These are phyloP conservation scores for Pogonocherus hispidulus DNA, from an alignment of 2,888 invertebrate genomes.

Conservation along the genomic window DNA sequence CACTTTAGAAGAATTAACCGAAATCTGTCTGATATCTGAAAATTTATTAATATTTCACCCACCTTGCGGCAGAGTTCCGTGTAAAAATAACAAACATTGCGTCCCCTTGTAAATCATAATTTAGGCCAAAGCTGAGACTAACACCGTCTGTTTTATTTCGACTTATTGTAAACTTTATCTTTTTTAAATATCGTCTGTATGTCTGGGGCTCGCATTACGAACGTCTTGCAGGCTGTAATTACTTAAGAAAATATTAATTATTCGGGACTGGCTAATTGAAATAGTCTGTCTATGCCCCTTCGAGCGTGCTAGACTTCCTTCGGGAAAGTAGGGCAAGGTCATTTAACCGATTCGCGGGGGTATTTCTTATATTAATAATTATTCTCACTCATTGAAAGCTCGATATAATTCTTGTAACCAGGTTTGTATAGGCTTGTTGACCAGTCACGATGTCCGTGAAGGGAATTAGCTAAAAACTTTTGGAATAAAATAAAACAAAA, in stretches of 20 bases:
- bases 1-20: not conserved
- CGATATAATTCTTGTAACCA: slow-evolving; percentile 2
- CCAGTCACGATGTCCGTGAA: too few species aligned
- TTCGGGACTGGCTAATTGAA: slow-evolving; percentile 24
- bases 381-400: slow-evolving; percentile 11
- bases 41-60: slow-evolving; percentile 16
- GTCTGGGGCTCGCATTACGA: slow-evolving; percentile 27
- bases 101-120: slow-evolving; percentile 23
- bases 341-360: not conserved
- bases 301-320: slow-evolving; percentile 24
- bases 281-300: slow-evolving; percentile 15
- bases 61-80: slow-evolving; percentile 7
- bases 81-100: slow-evolving; percentile 19
- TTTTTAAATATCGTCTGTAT: slow-evolving; percentile 28
- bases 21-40: not conserved
- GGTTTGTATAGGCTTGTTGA: too few species aligned
- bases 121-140: slow-evolving; percentile 34
- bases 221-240: slow-evolving; percentile 18
- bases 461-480: too few species aligned
- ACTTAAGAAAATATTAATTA: slow-evolving; percentile 30
- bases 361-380: not conserved
- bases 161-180: slow-evolving; percentile 35
- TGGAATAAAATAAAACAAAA: too few species aligned
- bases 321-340: slow-evolving; percentile 27
- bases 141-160: slow-evolving; percentile 37